Conservation (phyloP, 2,888 invertebrate genomes). For the Biston betularia region DNA sequence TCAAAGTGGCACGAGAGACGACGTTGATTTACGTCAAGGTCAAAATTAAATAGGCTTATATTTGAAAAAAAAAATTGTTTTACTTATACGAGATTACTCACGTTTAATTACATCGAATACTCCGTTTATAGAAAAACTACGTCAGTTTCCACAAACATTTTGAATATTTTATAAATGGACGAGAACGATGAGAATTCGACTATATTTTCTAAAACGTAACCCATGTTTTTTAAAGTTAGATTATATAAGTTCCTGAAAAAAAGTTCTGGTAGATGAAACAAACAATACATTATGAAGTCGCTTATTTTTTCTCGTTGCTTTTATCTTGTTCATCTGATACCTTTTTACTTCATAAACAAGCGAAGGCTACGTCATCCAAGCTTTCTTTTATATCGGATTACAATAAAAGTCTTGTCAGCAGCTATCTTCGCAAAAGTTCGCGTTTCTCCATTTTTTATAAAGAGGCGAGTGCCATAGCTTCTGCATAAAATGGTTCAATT, state of each 20-base stretch:
- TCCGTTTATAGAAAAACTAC: no score
- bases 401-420: conserved; percentile 56
- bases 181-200: not conserved
- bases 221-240: not conserved
- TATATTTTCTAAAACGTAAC: not conserved
- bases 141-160: not conserved
- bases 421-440: conserved; percentile 52
- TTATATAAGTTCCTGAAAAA: not conserved
- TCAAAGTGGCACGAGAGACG: conserved; percentile 8
- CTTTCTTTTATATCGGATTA: conserved; percentile 61
- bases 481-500: conserved; percentile 45
- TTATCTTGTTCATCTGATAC: conserved; percentile 50
- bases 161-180: not conserved
- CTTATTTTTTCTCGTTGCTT: conserved; percentile 40
- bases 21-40: conserved; percentile 29
- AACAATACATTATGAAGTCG: not conserved
- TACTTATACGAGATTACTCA: no score
- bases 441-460: conserved; percentile 41
- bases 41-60: conserved; percentile 7
- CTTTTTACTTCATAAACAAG: conserved; percentile 55
- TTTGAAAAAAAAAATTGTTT: not conserved
- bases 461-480: conserved; percentile 28
- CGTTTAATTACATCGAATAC: no score
- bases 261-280: not conserved
- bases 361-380: conserved; percentile 47